These are phyloP conservation scores for Spinibarbus caldwelli DNA, from an alignment of 2,797 vertebrate genomes.

Conservation along the genomic window DNA sequence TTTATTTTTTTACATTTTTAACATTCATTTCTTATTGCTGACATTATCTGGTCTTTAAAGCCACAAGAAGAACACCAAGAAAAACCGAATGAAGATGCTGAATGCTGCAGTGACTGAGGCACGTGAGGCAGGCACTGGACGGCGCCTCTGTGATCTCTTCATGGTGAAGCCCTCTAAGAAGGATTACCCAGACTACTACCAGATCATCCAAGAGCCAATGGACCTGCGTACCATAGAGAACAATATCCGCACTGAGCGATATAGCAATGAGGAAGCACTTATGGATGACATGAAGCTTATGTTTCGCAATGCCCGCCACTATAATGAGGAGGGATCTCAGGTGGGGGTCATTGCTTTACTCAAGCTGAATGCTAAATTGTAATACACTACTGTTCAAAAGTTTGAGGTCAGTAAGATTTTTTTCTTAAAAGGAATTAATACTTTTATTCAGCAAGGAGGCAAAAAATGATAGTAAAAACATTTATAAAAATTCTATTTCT, in stretches of 20 bases:
- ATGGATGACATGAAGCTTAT: constrained; percentile 95
- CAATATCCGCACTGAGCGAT: constrained; percentile 93
- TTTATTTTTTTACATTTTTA: no score
- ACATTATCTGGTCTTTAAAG: constrained; percentile 52
- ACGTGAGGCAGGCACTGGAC: constrained; percentile 83
- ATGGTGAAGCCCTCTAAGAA: constrained; percentile 99
- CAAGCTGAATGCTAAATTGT: neutral
- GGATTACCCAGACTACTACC: constrained; percentile 98
- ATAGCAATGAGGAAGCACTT: constrained; percentile 87
- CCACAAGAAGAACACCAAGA: constrained; percentile 96
- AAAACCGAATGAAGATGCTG: constrained; percentile 93
- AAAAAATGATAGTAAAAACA: no score
- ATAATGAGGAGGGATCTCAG: constrained; percentile 99
- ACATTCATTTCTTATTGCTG: no score
- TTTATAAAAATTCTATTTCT: no score
- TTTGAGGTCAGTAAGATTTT: neutral
- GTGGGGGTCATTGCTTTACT: constrained; percentile 67
- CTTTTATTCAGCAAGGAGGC: neutral
- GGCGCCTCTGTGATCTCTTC: constrained; percentile 95
- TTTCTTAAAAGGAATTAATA: no score
- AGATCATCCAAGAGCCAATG: constrained; percentile 97
- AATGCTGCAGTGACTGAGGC: constrained; percentile 90
- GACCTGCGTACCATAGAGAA: constrained; percentile 96
- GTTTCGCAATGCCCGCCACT: constrained; percentile 99
- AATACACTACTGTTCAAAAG: neutral